phyloP scores from a whole-genome alignment of 2,113 vertebrate species.

The Misgurnus anguillicaudatus region DNA sequence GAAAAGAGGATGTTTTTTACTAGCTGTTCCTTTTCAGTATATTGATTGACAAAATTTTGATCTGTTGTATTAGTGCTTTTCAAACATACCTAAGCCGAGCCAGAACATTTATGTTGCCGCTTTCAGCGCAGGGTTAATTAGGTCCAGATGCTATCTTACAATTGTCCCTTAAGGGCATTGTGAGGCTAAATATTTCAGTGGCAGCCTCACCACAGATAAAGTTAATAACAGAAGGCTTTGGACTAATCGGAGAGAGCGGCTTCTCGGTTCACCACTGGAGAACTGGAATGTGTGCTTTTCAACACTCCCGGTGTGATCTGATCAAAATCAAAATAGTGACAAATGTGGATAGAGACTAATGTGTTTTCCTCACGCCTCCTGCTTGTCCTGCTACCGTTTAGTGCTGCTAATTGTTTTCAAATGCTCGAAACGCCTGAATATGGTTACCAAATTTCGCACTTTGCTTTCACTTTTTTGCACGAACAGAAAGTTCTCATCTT shows the following conservation, averaged over 20 bases:
- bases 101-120: constrained; percentile 24
- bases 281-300: constrained; percentile 76
- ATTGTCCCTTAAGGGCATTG: constrained; percentile 55
- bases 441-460: background rate
- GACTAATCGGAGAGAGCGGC: constrained; percentile 63
- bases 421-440: background rate
- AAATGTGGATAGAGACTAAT: constrained; percentile 40
- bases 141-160: constrained; percentile 63
- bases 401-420: constrained; percentile 29
- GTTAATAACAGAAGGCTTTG: constrained; percentile 66
- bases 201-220: constrained; percentile 68
- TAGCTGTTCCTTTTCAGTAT: constrained; percentile 5
- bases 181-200: constrained; percentile 72
- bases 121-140: constrained; percentile 57
- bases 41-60: background rate
- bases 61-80: background rate
- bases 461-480: background rate
- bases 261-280: constrained; percentile 60
- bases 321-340: constrained; percentile 70
- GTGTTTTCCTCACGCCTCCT: constrained; percentile 7
- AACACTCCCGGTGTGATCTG: constrained; percentile 66
- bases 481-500: background rate
- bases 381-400: constrained; percentile 19
- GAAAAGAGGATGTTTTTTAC: background rate
- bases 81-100: constrained; percentile 25